Percentiles rank a stretch among this genome's conserved stretches.
Conservation (phyloP, 2,113 vertebrate genomes). For the Stegastes partitus region DNA sequence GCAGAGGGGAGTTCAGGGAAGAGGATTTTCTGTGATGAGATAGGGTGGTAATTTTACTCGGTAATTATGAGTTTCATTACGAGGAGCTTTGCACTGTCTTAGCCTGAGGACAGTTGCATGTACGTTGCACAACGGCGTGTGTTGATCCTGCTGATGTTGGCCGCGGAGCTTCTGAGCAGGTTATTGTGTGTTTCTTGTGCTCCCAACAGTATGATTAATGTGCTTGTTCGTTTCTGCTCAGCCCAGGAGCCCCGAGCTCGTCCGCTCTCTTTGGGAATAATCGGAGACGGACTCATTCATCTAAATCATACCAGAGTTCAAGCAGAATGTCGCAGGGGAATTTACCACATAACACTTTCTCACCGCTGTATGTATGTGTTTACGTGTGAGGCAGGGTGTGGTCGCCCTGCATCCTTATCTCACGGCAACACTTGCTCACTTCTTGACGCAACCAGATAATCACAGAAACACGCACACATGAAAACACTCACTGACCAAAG, state of each 20-base stretch:
- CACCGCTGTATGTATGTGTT: constrained; percentile 44
- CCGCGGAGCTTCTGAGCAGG: constrained; percentile 29
- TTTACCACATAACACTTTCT: constrained; percentile 23
- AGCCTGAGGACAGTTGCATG: constrained; percentile 45
- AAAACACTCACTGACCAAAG: neutral
- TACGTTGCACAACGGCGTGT: constrained; percentile 32
- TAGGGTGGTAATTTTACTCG: constrained; percentile 47
- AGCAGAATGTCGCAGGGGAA: constrained; percentile 22
- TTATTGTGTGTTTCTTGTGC: constrained; percentile 62
- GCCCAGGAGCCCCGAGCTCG: constrained; percentile 24
- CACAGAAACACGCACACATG: constrained; percentile 16
- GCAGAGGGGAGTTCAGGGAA: constrained; percentile 27
- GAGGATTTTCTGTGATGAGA: constrained; percentile 57
- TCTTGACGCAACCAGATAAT: constrained; percentile 57
- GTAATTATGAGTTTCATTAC: constrained; percentile 62
- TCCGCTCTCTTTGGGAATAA: constrained; percentile 55
- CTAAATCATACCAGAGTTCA: constrained; percentile 36
- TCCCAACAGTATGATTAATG: constrained; percentile 69
- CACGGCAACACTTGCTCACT: constrained; percentile 56
- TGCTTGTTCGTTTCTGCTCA: constrained; percentile 14
- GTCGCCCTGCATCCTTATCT: constrained; percentile 74
- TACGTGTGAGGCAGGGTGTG: constrained; percentile 66
- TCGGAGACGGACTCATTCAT: constrained; percentile 53
- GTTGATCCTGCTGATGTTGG: constrained; percentile 52
- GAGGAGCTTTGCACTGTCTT: constrained; percentile 25